These are phyloP conservation scores for Athalia cordata DNA, from an alignment of 2,888 invertebrate species.

Conservation along the genomic window DNA sequence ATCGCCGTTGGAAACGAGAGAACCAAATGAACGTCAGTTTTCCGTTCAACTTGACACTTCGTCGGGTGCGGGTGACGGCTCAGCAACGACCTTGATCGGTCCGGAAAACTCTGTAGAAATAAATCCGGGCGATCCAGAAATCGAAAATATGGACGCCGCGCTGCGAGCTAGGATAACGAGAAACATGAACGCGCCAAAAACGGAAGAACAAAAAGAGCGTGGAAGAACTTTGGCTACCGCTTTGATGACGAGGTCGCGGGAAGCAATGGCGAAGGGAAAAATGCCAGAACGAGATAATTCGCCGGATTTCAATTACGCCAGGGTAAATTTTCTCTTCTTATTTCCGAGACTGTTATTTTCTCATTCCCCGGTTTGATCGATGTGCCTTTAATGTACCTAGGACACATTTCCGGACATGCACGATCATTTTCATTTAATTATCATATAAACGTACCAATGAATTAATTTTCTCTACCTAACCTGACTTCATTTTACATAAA, in stretches of 20 bases:
- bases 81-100: not conserved
- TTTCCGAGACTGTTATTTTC: too few relatives aligned
- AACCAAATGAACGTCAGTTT: not conserved
- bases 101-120: too few relatives aligned
- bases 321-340: slow-evolving; percentile 9
- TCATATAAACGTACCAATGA: too few relatives aligned
- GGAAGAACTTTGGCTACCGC: slow-evolving; percentile 52
- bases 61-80: not conserved
- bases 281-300: not conserved
- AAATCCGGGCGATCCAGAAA: slow-evolving; percentile 15
- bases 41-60: not conserved
- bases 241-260: slow-evolving; percentile 50
- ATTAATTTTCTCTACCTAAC: not conserved
- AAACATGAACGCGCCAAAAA: slow-evolving; percentile 51
- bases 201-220: slow-evolving; percentile 49
- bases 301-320: not conserved
- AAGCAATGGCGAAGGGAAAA: slow-evolving; percentile 54
- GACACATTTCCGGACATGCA: too few relatives aligned
- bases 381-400: too few relatives aligned
- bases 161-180: slow-evolving; percentile 51
- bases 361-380: too few relatives aligned
- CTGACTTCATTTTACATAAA: not conserved
- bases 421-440: too few relatives aligned
- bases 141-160: slow-evolving; percentile 45
- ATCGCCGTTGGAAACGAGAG: not conserved